phyloP scores from a whole-genome alignment of 2,888 invertebrate species.

The Quadriops clusia region DNA sequence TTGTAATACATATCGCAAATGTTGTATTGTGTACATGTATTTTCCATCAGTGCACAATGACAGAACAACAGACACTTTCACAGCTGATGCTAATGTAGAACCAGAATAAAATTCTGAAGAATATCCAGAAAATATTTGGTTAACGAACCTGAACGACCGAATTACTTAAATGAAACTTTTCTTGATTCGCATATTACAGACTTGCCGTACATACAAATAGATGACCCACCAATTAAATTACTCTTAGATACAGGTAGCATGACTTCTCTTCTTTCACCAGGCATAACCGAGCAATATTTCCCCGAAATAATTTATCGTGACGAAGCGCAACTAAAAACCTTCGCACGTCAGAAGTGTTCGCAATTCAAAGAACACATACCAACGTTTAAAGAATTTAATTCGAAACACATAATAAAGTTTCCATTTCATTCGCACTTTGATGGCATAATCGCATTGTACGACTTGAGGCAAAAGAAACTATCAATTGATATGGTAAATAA shows the following conservation, averaged over 20 bases:
- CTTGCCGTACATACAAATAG: not conserved
- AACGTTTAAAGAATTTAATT: conserved; percentile 4
- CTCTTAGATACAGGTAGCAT: conserved; percentile 6
- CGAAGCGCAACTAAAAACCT: conserved; percentile 6
- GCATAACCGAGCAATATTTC: conserved; percentile 4
- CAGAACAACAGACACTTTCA: no score
- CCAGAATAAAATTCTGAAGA: no score
- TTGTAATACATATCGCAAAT: no score
- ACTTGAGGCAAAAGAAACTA: conserved; percentile 8
- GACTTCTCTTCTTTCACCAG: conserved; percentile 5
- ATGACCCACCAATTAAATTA: conserved; percentile 1
- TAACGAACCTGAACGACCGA: no score
- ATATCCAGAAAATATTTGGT: no score
- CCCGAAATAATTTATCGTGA: conserved; percentile 2
- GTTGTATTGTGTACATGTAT: no score
- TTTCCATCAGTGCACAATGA: no score
- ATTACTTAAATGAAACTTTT: no score
- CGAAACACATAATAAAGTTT: conserved; percentile 7
- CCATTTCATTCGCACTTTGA: conserved; percentile 11
- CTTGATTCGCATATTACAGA: no score
- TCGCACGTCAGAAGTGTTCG: conserved; percentile 4
- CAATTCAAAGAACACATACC: conserved; percentile 6
- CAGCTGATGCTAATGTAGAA: no score
- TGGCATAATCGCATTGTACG: conserved; percentile 8
- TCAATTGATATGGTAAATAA: conserved; percentile 7